These are phyloP conservation scores for Cheilosia impressa DNA, from an alignment of 2,888 invertebrate species.

Conservation along the genomic window DNA sequence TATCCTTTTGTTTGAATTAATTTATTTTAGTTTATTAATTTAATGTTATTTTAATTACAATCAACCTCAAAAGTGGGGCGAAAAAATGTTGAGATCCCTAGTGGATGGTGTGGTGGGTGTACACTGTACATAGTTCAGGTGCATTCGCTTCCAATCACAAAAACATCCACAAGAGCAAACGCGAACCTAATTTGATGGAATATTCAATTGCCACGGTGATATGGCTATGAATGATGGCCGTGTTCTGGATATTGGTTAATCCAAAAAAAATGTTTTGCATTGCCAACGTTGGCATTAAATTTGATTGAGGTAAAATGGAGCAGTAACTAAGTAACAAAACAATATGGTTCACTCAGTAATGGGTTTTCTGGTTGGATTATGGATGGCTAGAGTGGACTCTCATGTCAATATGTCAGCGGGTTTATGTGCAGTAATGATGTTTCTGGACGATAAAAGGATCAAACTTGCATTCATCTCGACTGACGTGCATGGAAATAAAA, in stretches of 20 bases:
- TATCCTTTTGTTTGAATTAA: constrained; percentile 62
- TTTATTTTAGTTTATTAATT: constrained; percentile 64
- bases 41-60: constrained; percentile 71
- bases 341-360: too few species aligned
- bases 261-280: background rate
- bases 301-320: background rate
- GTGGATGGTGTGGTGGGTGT: background rate
- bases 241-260: constrained; percentile 3
- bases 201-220: constrained; percentile 20
- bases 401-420: too few species aligned
- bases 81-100: constrained; percentile 12
- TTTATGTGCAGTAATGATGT: too few species aligned
- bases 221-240: constrained; percentile 2
- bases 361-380: too few species aligned
- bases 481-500: too few species aligned
- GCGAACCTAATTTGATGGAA: constrained; percentile 46
- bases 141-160: constrained; percentile 23
- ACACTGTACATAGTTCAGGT: background rate
- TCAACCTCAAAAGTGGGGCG: constrained; percentile 59
- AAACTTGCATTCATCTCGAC: too few species aligned
- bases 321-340: too few species aligned
- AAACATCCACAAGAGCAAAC: constrained; percentile 37
- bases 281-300: background rate
- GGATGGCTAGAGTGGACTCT: too few species aligned
- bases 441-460: too few species aligned